Percentiles rank a stretch among this genome's conserved stretches.
Evolutionary conservation across 2,888 invertebrate genomes (phyloP).

Genomic region (Dione juno): DNA sequence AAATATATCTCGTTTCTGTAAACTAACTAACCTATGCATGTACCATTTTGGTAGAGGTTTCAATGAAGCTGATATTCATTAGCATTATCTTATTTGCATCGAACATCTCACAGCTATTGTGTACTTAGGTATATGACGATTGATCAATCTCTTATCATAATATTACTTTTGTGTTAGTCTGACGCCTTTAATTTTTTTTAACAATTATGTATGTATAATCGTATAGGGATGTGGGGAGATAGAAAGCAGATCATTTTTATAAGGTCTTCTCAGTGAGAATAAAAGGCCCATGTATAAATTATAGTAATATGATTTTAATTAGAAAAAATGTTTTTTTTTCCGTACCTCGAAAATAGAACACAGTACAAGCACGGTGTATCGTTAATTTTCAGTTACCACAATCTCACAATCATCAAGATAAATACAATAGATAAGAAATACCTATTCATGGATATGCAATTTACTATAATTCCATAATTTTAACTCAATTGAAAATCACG

Average conservation of each 20-base stretch:
- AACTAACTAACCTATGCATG: neutral
- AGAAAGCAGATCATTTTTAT: neutral
- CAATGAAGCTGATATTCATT: neutral
- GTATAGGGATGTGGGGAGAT: neutral
- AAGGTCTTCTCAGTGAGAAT: neutral
- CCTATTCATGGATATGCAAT: too few relatives aligned
- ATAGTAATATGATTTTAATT: too few relatives aligned
- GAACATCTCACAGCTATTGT: conserved; percentile 14
- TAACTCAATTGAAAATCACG: too few relatives aligned
- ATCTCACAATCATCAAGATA: too few relatives aligned
- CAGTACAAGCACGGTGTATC: too few relatives aligned
- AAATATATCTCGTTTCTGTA: neutral
- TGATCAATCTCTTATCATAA: conserved; percentile 1
- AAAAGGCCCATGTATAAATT: neutral
- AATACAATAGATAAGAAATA: too few relatives aligned
- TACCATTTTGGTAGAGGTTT: neutral
- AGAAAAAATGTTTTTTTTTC: too few relatives aligned
- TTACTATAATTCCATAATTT: too few relatives aligned
- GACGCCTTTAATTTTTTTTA: too few relatives aligned
- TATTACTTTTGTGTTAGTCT: neutral
- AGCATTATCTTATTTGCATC: conserved; percentile 19
- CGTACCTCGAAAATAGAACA: too few relatives aligned
- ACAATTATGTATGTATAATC: neutral
- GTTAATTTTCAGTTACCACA: too few relatives aligned
- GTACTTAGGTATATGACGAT: conserved; percentile 3